Base-by-base conservation (phyloP, 2,113 vertebrate species). In the Saccopteryx bilineata region DNA sequence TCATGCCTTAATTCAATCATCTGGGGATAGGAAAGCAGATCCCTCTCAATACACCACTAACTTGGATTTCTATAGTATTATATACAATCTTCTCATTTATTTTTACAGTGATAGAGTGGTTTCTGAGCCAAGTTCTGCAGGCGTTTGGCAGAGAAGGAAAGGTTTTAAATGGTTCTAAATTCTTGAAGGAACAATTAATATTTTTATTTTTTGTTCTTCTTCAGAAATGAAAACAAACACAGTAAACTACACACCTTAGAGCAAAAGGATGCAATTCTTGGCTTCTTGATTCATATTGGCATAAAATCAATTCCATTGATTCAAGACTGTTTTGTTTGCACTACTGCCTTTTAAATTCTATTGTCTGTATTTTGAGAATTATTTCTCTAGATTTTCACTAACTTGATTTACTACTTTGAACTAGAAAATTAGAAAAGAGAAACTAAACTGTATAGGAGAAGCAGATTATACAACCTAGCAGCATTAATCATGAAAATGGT, bases 31-130 rank as follows among this genome's bases (percentile, higher is more conserved):
- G 95, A 96, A 96, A 98, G 58, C 87, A 94, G 96, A 97, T 95
- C 96, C 33, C 58, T 95, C 87, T 96, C 93, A 50, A 54, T 76
- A 90, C 86, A 95, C 94, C 91, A 87, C 89, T 91, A 83, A 91
- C 93, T 93, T 95, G 95, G 91, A 97, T 96, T 97, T 96, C 96
- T 90, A 28, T 52, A 65, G 95, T 89, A 94, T 97, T 95, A 94
- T 86, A 61, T 54, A 94, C 95, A 97, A 96, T 86, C 94, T 91
- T 96, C 95, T 97, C 94, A 96, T 97, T 97, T 96, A 97, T 97
- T 96, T 97, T 94, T 91, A 91, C 86, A 93, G 89, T 24, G 69
- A 97, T 90, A 78, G 92, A 84, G 50, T 58, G 17, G 56, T 87
- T 96, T 94, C 58, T 54, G 87, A 96, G 97, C 96, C 97, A 98